phyloP scores from a whole-genome alignment of 2,888 invertebrate species.

The Anoncus sp. region DNA sequence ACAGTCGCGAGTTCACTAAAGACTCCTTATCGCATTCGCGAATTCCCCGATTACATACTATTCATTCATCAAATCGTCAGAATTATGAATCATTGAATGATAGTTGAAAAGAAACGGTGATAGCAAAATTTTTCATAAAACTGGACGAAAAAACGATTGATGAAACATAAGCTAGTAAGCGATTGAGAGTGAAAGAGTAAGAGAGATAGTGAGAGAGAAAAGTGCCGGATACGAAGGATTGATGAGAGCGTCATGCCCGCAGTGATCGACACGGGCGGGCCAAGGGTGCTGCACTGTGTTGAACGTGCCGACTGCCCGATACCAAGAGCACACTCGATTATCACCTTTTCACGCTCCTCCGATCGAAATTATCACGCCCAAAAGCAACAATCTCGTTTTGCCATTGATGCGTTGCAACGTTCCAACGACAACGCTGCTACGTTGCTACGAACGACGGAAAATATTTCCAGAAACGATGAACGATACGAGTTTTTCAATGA shows the following conservation, averaged over 20 bases:
- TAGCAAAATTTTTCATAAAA: slow-evolving; percentile 6
- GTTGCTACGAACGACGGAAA: slow-evolving; percentile 23
- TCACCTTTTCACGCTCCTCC: neutral
- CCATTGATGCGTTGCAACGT: slow-evolving; percentile 14
- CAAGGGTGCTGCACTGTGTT: slow-evolving; percentile 80
- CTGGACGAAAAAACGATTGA: neutral
- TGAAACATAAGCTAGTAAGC: slow-evolving; percentile 6
- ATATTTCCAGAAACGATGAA: slow-evolving; percentile 59
- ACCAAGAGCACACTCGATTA: slow-evolving; percentile 62
- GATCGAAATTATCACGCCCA: slow-evolving; percentile 8
- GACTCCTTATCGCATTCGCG: slow-evolving; percentile 33
- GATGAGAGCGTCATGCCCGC: slow-evolving; percentile 81
- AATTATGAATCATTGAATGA: slow-evolving; percentile 30
- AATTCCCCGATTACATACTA: slow-evolving; percentile 8
- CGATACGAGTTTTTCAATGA: slow-evolving; percentile 50
- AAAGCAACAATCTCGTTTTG: slow-evolving; percentile 10
- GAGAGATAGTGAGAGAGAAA: slow-evolving; percentile 55
- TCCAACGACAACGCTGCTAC: slow-evolving; percentile 7
- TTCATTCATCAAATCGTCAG: slow-evolving; percentile 10
- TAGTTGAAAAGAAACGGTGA: neutral
- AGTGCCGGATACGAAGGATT: slow-evolving; percentile 69
- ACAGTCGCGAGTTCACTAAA: slow-evolving; percentile 55
- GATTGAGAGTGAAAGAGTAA: neutral
- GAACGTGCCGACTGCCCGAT: slow-evolving; percentile 76
- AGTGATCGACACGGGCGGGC: slow-evolving; percentile 80